phyloP scores from a whole-genome alignment of 2,797 vertebrate genomes.

The Propithecus perrieri region DNA sequence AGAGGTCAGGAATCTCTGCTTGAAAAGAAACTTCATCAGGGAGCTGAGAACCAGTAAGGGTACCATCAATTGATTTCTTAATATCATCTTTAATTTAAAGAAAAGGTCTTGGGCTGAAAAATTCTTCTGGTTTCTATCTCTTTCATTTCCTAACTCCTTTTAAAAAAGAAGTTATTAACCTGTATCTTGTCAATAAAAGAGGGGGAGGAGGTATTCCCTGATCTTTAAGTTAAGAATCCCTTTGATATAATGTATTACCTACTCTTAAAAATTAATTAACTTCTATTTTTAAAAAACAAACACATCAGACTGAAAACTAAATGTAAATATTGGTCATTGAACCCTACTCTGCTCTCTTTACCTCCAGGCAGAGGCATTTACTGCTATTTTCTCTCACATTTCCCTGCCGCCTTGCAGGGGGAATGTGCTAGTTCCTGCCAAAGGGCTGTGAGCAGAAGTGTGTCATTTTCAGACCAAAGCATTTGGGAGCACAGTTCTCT shows the following conservation, averaged over 20 bases:
- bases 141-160: neutral
- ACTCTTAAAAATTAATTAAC: neutral
- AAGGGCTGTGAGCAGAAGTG: neutral
- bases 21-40: neutral
- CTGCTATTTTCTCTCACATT: neutral
- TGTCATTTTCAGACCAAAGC: neutral
- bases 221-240: neutral
- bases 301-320: neutral
- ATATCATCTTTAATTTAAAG: neutral
- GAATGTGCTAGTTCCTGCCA: neutral
- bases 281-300: neutral
- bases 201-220: accelerated
- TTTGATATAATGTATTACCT: neutral
- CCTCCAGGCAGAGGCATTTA: neutral
- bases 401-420: neutral
- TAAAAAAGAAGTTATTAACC: neutral
- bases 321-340: neutral
- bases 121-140: neutral
- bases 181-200: neutral
- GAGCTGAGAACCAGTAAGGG: neutral
- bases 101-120: neutral
- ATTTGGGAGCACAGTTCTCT: neutral
- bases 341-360: neutral
- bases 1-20: neutral
- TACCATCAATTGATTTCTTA: neutral